Evolutionary conservation across 2,797 vertebrate species (phyloP).

Genomic region (Trachurus trachurus): DNA sequence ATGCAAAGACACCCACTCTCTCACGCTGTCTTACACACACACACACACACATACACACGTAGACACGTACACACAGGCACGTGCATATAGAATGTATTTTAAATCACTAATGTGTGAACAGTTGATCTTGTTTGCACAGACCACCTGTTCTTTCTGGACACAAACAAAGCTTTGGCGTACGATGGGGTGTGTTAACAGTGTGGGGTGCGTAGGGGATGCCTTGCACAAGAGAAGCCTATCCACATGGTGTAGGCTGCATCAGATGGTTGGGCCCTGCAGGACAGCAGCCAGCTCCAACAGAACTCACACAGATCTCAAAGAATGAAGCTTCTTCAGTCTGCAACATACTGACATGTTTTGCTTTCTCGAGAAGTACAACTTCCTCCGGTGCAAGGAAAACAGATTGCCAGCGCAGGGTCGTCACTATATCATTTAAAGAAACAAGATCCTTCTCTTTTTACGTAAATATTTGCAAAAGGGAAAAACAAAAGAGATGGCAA

Average conservation of each 20-base stretch:
- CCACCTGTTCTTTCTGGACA: constrained; percentile 87
- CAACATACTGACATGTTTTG: constrained; percentile 58
- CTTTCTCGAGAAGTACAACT: constrained; percentile 59
- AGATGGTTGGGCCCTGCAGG: constrained; percentile 83
- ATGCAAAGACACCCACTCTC: constrained; percentile 47
- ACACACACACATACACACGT: constrained; percentile 17
- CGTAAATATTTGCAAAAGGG: constrained; percentile 53
- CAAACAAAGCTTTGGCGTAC: constrained; percentile 83
- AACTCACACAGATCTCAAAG: constrained; percentile 71
- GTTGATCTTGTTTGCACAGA: constrained; percentile 85
- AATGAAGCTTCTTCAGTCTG: constrained; percentile 57
- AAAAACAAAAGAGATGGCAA: constrained; percentile 24
- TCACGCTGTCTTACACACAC: constrained; percentile 22
- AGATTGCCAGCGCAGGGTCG: constrained; percentile 8
- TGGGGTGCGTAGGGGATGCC: constrained; percentile 77
- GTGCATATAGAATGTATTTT: constrained; percentile 80
- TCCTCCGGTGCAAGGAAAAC: constrained; percentile 33
- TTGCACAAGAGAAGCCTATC: constrained; percentile 78
- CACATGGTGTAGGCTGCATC: constrained; percentile 81
- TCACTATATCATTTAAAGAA: constrained; percentile 29
- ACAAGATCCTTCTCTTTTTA: constrained; percentile 15
- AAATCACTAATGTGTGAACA: constrained; percentile 86
- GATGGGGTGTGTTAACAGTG: constrained; percentile 76
- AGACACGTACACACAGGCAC: constrained; percentile 36
- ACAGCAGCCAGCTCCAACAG: constrained; percentile 75